phyloP scores from a whole-genome alignment of 2,888 invertebrate genomes.

The Bimastos eiseni region DNA sequence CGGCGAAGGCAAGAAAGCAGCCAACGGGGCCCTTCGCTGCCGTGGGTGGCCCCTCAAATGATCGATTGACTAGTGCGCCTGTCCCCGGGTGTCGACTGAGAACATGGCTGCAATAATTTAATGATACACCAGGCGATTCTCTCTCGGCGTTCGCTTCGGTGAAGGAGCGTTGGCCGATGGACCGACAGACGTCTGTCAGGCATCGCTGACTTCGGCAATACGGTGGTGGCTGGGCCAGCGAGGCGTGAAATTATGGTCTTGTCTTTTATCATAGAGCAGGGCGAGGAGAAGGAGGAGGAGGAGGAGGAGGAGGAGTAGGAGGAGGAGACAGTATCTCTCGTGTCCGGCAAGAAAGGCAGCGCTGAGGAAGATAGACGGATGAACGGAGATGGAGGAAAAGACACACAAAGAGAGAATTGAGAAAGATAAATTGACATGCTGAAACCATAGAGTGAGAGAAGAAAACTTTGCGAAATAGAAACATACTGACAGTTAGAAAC shows the following conservation, averaged over 20 bases:
- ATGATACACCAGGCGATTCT: background rate
- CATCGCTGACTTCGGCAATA: background rate
- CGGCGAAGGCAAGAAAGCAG: background rate
- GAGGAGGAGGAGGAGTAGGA: background rate
- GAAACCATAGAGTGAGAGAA: no score
- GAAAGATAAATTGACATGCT: no score
- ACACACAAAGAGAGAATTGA: background rate
- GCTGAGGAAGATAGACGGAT: no score
- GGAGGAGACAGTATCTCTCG: no score
- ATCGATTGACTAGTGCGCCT: background rate
- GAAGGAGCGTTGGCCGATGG: background rate
- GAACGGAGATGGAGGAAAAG: background rate
- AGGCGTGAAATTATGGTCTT: conserved; percentile 19
- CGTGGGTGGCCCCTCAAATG: background rate
- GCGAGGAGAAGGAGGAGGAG: background rate
- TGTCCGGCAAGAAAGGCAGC: background rate
- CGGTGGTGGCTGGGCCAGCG: background rate
- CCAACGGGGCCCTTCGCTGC: background rate
- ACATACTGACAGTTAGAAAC: background rate
- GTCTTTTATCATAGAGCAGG: conserved; percentile 23
- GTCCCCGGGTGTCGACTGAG: conserved; percentile 5
- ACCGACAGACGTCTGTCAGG: background rate
- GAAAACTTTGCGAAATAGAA: no score
- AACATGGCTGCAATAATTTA: background rate
- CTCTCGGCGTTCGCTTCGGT: background rate